Evolutionary conservation across 2,113 vertebrate species (phyloP), one percentile per base, ranked within the genome.

Genomic region (Pseudonaja textilis): DNA sequence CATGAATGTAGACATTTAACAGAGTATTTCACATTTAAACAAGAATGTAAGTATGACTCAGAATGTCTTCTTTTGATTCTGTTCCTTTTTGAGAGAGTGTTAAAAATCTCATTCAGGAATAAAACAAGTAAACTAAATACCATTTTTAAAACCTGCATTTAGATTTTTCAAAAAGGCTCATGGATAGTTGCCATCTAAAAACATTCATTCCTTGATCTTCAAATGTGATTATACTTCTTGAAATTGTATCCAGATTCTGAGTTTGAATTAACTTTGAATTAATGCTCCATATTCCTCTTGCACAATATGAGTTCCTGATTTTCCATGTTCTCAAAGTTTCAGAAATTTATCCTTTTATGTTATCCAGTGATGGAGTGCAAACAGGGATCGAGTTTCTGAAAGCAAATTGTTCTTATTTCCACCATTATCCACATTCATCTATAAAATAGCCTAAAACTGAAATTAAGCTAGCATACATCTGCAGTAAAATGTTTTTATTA

Each of bases 1-100:
- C 99, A 99, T 98, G 99, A 99, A 99, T 99, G 99, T 99, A 99
- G 99, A 99, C 99, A 99, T 98, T 98, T 99, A 98, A 99, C 99
- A 98, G 99, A 99, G 97, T 99, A 99, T 98, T 99, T 99, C 98
- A 99, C 99, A 97, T 99, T 99, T 98, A 99, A 99, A 97, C 99
- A 99, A 98, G 99, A 99, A 99, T 99, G 99, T 99, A 98, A 99
- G 99, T 99, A 97, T 95, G 0, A 74, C 5, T 95, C n/a, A 90
- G 26, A 85, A 61, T 90, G 47, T 39, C 52, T 89, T 85, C 20
- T 90, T 90, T 86, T 85, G 26, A 29, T 89, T 85, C 3, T 89
- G n/a, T 59, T 92, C 26, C 39, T 59, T 59, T 90, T 52, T 88
- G 25, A 20, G 52, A 34, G 26, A 14, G 20, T 34, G 55, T 34